phyloP scores from a whole-genome alignment of 2,797 vertebrate species.

The Balearica regulorum region DNA sequence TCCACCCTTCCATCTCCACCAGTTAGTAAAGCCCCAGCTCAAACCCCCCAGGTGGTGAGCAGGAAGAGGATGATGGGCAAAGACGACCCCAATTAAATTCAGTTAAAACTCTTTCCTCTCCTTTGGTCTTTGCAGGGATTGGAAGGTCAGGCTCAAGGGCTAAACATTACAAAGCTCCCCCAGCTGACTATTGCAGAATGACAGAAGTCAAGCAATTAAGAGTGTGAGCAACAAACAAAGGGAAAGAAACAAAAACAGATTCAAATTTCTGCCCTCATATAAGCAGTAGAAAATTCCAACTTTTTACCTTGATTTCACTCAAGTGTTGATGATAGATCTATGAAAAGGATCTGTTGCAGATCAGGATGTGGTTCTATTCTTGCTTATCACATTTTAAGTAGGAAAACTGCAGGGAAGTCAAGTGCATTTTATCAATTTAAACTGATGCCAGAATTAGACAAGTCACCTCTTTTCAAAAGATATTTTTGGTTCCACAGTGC shows the following conservation, averaged over 20 bases:
- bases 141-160: constrained; percentile 65
- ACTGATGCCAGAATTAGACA: background rate
- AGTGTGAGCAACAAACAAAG: constrained; percentile 36
- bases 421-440: background rate
- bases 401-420: background rate
- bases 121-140: constrained; percentile 22
- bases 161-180: constrained; percentile 46
- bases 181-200: constrained; percentile 3
- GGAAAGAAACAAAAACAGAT: background rate
- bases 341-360: background rate
- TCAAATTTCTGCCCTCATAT: background rate
- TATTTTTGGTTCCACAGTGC: background rate
- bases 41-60: constrained; percentile 4
- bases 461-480: background rate
- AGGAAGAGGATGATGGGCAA: constrained; percentile 59
- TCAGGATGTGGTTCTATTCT: background rate
- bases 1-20: constrained; percentile 2
- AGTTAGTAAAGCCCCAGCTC: constrained; percentile 29
- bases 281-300: background rate
- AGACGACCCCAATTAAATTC: constrained; percentile 71
- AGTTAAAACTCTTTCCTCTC: constrained; percentile 56
- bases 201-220: constrained; percentile 62
- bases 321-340: background rate
- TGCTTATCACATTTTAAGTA: background rate
- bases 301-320: background rate